Evolutionary conservation across 2,888 invertebrate genomes (phyloP), one percentile per base, ranked within the genome.

Genomic region (Odontocolon sp.): DNA sequence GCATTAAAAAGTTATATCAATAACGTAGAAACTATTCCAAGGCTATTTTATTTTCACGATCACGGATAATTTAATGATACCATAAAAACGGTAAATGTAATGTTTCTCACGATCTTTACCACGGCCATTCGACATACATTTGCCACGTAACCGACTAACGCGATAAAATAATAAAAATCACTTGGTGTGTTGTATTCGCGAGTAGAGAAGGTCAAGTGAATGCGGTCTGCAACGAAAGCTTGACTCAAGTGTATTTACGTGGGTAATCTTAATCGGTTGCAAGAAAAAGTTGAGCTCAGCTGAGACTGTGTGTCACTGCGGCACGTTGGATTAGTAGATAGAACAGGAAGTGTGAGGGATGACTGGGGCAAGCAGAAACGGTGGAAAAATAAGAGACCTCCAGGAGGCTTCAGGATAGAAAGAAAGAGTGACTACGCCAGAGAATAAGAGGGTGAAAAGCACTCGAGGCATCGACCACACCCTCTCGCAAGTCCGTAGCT

Each of bases 181-280:
- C 42, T n/a, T 61, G 70, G 59, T 70, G 73, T 72, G 57, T 72
- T 45, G 68, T 45, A 74, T 80, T 81, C 59, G 66, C 78, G 56
- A 38, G 56, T 11, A 31, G 63, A 69, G 77, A 82, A 83, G 85
- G 86, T 85, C 86, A 83, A 86, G 85, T 81, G 82, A 80, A 78
- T 84, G 81, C 78, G 70, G 77, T 80, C 59, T 80, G 79, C 80
- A 77, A 78, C 78, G 73, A 72, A 54, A 73, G 81, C 77, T 67
- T 31, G 78, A 77, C 71, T 74, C 78, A 66, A 88, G 87, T 82
- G 71, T 84, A 82, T 88, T 88, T 87, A 82, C 88, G 88, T 88
- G 88, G 81, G 74, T 85, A 88, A 88, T 88, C 88, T 88, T 82
- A 85, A 88, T 88, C 88, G 73, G 68, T 57, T 57, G 59, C 26